Evolutionary conservation across 1,140 invertebrate genomes (phyloP).

Genomic region (Gryllus bimaculatus): DNA sequence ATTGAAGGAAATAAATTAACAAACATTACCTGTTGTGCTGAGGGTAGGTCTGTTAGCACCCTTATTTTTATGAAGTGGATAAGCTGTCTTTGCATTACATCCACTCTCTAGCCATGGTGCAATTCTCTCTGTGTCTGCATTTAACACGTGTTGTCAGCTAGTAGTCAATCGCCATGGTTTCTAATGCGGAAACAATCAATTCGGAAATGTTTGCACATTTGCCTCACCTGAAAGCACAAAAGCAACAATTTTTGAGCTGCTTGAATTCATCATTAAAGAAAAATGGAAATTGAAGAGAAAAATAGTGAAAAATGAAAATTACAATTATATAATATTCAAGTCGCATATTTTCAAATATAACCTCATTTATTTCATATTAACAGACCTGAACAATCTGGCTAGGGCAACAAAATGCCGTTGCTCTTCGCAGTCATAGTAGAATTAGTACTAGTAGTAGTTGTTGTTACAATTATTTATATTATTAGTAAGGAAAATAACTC

Average conservation of each 20-base stretch:
- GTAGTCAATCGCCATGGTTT: conserved; percentile 51
- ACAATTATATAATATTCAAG: background rate
- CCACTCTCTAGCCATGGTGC: background rate
- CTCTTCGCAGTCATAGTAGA: too few species aligned
- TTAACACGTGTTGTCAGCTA: conserved; percentile 42
- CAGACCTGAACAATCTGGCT: background rate
- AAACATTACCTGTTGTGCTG: background rate
- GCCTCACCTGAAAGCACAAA: conserved; percentile 47
- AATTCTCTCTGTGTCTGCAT: background rate
- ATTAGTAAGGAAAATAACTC: too few species aligned
- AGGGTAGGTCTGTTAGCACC: background rate
- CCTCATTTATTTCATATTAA: background rate
- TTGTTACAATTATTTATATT: too few species aligned
- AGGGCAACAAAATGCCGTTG: background rate
- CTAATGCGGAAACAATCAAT: conserved; percentile 64
- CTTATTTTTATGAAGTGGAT: too few species aligned
- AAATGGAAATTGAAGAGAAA: too few species aligned
- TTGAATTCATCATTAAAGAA: background rate
- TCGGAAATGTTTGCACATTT: conserved; percentile 69
- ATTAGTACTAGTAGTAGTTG: too few species aligned
- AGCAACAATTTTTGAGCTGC: conserved; percentile 13
- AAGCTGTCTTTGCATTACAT: background rate
- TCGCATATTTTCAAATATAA: background rate
- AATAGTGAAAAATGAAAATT: background rate
- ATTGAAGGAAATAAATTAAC: too few species aligned